Evolutionary conservation across 2,113 vertebrate species (phyloP).

Genomic region (Neodon shergylaensis): DNA sequence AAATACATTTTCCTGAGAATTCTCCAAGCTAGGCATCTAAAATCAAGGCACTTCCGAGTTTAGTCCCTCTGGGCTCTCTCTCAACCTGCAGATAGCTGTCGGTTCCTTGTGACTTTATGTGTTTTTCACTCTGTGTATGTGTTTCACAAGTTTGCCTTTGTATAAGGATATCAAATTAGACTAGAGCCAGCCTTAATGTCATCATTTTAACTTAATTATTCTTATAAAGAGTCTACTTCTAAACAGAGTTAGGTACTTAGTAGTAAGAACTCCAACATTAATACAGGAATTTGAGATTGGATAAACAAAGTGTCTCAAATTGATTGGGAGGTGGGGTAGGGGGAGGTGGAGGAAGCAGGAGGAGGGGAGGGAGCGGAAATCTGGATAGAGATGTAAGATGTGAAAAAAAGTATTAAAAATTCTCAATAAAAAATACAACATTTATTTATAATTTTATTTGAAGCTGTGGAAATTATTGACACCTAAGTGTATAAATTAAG

Average conservation of each 20-base stretch:
- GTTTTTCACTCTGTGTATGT: neutral
- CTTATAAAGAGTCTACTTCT: neutral
- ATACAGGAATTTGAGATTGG: neutral
- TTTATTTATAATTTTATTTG: slow-evolving; percentile 4
- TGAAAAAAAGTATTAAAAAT: too few relatives aligned
- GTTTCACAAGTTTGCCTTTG: neutral
- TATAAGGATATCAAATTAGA: neutral
- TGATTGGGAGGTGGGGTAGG: too few relatives aligned
- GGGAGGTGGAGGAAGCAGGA: too few relatives aligned
- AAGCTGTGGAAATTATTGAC: neutral
- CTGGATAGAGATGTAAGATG: too few relatives aligned
- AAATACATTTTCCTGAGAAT: neutral
- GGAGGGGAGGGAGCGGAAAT: too few relatives aligned
- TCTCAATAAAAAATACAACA: neutral
- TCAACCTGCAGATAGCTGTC: neutral
- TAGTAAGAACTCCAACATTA: neutral
- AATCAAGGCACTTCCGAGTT: fast-evolving
- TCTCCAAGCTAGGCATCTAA: neutral
- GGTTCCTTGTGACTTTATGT: neutral
- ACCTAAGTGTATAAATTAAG: slow-evolving; percentile 41
- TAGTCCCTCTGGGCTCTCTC: neutral
- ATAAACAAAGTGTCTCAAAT: neutral
- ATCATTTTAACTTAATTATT: slow-evolving; percentile 18
- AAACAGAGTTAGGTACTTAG: neutral
- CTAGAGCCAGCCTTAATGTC: neutral